Evolutionary conservation across 1,140 invertebrate species (phyloP).

Genomic region (Branchinecta lynchi): DNA sequence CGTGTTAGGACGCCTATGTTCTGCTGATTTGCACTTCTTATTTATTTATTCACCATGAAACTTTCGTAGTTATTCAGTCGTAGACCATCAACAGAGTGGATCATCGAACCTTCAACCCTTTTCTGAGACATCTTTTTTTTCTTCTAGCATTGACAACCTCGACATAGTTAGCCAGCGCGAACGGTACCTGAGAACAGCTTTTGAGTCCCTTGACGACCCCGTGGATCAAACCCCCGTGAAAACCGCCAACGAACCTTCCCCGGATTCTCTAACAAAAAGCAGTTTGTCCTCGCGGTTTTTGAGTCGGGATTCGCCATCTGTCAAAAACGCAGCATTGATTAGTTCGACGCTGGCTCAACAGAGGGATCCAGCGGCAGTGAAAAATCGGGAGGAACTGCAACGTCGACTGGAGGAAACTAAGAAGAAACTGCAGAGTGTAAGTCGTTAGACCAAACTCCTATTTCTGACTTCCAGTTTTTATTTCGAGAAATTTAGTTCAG

Average conservation of each 20-base stretch:
- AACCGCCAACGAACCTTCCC: constrained; percentile 38
- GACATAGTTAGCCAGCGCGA: constrained; percentile 50
- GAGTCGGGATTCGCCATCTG: constrained; percentile 35
- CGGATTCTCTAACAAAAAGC: constrained; percentile 26
- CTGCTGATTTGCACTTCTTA: no score
- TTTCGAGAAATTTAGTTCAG: not conserved
- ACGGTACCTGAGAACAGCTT: constrained; percentile 57
- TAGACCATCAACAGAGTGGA: no score
- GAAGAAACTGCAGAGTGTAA: constrained; percentile 71
- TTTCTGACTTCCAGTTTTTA: no score
- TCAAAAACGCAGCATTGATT: constrained; percentile 22
- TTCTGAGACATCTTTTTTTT: not conserved
- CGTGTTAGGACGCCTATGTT: no score
- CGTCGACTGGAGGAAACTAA: constrained; percentile 71
- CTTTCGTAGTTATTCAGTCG: no score
- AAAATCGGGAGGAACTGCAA: constrained; percentile 62
- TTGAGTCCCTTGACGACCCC: constrained; percentile 47
- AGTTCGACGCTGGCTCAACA: constrained; percentile 19
- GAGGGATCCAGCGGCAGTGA: constrained; percentile 44
- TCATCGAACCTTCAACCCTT: no score
- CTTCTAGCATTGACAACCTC: constrained; percentile 53
- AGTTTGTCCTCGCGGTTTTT: constrained; percentile 34
- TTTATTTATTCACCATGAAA: no score
- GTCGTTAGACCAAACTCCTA: constrained; percentile 27
- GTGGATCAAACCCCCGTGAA: constrained; percentile 48